phyloP scores from a whole-genome alignment of 2,113 vertebrate species.

The Hystrix brachyura region DNA sequence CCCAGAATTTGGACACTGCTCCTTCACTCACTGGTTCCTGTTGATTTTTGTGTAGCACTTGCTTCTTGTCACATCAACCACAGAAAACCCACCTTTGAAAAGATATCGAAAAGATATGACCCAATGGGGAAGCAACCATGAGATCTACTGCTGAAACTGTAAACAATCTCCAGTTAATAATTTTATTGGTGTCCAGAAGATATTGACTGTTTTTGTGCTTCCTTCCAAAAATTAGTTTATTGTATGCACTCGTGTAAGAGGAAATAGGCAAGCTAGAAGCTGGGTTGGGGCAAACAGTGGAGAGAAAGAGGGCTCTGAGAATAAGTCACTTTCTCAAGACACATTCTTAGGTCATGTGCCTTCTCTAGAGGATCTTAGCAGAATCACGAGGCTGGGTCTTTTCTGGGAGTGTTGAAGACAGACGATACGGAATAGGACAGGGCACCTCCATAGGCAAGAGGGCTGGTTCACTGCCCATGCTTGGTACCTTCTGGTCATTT shows the following conservation, averaged over 20 bases:
- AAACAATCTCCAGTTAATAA: neutral
- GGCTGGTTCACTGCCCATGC: neutral
- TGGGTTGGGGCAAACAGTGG: neutral
- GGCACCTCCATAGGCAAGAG: neutral
- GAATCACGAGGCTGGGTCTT: neutral
- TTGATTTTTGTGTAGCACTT: neutral
- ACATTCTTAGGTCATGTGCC: neutral
- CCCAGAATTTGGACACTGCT: neutral
- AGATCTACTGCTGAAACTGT: neutral
- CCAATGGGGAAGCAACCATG: neutral
- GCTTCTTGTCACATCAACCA: neutral
- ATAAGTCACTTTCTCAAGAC: neutral
- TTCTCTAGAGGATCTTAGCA: neutral
- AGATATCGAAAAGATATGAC: neutral
- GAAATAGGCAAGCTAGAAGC: neutral
- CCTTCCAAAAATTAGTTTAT: neutral
- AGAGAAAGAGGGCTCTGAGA: neutral
- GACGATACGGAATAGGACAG: neutral
- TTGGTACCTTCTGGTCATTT: neutral
- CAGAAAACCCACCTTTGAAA: neutral
- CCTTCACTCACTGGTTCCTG: neutral
- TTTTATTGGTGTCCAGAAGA: neutral
- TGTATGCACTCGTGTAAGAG: neutral
- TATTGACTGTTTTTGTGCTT: neutral
- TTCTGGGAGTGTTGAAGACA: neutral